Percentiles rank a stretch among this genome's conserved stretches.
Evolutionary conservation across 2,888 invertebrate genomes (phyloP).

Genomic region (Drepana falcataria): DNA sequence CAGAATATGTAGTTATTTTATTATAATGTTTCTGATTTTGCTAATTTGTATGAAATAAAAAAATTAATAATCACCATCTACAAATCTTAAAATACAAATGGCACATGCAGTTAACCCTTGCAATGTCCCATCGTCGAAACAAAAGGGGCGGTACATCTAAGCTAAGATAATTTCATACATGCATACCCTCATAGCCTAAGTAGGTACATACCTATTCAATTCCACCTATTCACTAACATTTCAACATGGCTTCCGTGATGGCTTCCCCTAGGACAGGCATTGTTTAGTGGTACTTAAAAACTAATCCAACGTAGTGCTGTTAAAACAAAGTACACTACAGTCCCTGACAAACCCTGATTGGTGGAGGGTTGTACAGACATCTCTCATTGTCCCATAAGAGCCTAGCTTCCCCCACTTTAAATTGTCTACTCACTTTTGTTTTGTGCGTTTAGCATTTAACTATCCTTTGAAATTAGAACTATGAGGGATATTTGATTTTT

Average conservation of each 20-base stretch:
- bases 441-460: conserved; percentile 13
- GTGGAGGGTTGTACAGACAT: conserved; percentile 44
- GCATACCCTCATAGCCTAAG: too few relatives aligned
- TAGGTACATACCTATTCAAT: neutral
- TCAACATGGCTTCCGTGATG: conserved; percentile 46
- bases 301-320: conserved; percentile 73
- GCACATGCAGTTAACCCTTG: too few relatives aligned
- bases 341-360: conserved; percentile 57
- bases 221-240: conserved; percentile 15
- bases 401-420: conserved; percentile 22
- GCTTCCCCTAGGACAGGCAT: conserved; percentile 43
- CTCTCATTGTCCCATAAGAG: conserved; percentile 33
- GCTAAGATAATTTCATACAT: too few relatives aligned
- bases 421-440: conserved; percentile 13
- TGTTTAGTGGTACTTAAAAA: conserved; percentile 68
- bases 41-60: too few relatives aligned
- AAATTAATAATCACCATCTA: too few relatives aligned
- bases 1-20: too few relatives aligned
- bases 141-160: too few relatives aligned
- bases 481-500: neutral
- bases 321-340: conserved; percentile 64
- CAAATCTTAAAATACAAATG: too few relatives aligned
- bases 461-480: conserved; percentile 10
- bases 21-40: too few relatives aligned
- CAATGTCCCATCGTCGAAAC: too few relatives aligned